These are phyloP conservation scores for Sitta europaea DNA, from an alignment of 2,113 vertebrate genomes.

Conservation along the genomic window DNA sequence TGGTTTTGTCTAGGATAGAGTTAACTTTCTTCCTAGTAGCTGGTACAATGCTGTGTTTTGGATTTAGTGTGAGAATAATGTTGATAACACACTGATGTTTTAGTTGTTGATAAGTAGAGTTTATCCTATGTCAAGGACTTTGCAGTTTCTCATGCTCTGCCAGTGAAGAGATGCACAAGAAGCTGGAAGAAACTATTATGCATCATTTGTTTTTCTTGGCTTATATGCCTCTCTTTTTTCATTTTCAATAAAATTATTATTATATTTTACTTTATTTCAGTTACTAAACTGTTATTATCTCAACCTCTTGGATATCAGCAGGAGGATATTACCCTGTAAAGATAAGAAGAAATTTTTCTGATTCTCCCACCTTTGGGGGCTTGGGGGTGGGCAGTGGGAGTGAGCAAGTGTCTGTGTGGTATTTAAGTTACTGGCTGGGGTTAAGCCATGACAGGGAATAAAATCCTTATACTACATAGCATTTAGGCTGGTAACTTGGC, in stretches of 20 bases:
- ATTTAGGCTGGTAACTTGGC: background rate
- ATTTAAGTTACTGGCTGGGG: background rate
- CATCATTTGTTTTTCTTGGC: background rate
- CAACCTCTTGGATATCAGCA: background rate
- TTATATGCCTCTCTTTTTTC: background rate
- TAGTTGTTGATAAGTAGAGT: background rate
- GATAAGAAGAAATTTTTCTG: background rate
- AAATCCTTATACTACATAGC: background rate
- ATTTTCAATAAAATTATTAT: background rate
- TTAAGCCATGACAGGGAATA: background rate
- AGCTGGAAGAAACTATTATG: background rate
- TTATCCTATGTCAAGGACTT: background rate
- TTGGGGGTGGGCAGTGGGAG: background rate
- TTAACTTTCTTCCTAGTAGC: background rate
- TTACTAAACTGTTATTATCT: background rate
- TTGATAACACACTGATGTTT: background rate
- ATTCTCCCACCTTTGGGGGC: background rate
- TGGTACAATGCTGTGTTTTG: background rate
- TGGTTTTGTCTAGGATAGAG: background rate
- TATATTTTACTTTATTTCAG: background rate
- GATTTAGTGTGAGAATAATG: background rate
- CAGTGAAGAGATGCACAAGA: background rate
- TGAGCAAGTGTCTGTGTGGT: background rate
- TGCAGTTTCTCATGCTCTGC: background rate
- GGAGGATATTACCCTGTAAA: background rate